These are phyloP conservation scores for Tenualosa thibaudeaui DNA, from an alignment of 2,797 vertebrate species.

Conservation along the genomic window DNA sequence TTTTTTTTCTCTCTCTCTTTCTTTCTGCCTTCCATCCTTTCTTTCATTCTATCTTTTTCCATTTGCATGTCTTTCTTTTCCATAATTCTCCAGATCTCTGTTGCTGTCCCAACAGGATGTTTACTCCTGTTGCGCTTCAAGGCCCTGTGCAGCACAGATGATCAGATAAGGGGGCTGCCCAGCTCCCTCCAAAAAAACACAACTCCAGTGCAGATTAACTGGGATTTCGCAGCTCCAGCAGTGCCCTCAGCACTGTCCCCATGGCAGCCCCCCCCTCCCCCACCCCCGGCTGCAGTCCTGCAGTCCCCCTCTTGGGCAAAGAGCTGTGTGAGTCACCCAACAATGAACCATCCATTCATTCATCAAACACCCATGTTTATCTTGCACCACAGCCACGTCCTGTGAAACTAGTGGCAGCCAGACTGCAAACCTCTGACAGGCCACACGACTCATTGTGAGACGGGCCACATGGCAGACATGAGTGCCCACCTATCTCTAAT, in stretches of 20 bases:
- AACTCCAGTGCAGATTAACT: constrained; percentile 65
- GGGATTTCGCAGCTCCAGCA: constrained; percentile 56
- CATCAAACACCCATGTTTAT: background rate
- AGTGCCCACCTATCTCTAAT: background rate
- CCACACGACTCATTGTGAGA: background rate
- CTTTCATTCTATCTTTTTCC: constrained; percentile 30
- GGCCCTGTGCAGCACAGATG: constrained; percentile 63
- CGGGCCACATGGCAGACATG: background rate
- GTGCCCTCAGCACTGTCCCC: background rate
- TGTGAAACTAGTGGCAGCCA: background rate
- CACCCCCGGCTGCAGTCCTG: too few species aligned
- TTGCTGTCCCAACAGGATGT: constrained; percentile 74
- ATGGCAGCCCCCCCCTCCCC: background rate
- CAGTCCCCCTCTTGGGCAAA: background rate
- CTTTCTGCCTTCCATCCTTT: background rate
- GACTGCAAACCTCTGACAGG: background rate
- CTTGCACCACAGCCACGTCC: background rate
- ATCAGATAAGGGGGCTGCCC: constrained; percentile 63
- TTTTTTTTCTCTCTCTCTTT: background rate
- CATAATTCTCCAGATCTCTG: background rate
- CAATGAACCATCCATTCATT: background rate
- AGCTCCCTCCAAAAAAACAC: constrained; percentile 57
- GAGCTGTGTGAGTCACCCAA: background rate
- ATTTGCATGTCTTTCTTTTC: constrained; percentile 20
- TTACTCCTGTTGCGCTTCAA: constrained; percentile 65